Evolutionary conservation across 2,797 vertebrate genomes (phyloP).

Genomic region (Graptemys geographica): DNA sequence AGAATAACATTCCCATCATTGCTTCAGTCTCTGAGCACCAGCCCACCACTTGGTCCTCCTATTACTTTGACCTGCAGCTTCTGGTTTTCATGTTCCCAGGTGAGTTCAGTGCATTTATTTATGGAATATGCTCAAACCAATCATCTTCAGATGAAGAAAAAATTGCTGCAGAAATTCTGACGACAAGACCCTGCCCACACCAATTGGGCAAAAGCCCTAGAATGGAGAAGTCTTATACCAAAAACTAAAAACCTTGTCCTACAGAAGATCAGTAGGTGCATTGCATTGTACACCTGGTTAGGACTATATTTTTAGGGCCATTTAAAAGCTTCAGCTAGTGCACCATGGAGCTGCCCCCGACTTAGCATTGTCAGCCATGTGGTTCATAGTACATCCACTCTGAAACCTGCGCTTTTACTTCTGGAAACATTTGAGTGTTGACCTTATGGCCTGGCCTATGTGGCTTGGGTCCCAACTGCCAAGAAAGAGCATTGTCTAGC

Average conservation of each 20-base stretch:
- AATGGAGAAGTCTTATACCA: not conserved
- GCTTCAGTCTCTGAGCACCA: slow-evolving; percentile 99
- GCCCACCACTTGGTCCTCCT: slow-evolving; percentile 99
- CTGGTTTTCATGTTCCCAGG: slow-evolving; percentile 99
- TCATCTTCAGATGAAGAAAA: not conserved
- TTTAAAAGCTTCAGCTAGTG: not conserved
- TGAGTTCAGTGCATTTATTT: slow-evolving; percentile 32
- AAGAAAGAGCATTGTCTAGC: not conserved
- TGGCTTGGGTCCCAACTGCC: not conserved
- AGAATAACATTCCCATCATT: slow-evolving; percentile 99
- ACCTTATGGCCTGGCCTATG: not conserved
- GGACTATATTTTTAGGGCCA: not conserved
- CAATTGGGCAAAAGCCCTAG: not conserved
- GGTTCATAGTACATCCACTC: not conserved
- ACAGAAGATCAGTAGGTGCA: not conserved
- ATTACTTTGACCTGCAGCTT: slow-evolving; percentile 98
- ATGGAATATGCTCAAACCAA: not conserved
- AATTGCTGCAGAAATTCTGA: fast-evolving
- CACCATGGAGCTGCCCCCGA: too few relatives aligned
- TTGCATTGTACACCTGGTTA: not conserved
- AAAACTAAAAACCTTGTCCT: fast-evolving
- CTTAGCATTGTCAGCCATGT: not conserved
- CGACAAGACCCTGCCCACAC: too few relatives aligned
- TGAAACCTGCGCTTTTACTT: not conserved
- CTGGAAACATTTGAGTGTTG: not conserved